Base-by-base conservation (phyloP, 2,113 vertebrate genomes). In the Gasterosteus nipponicus region DNA sequence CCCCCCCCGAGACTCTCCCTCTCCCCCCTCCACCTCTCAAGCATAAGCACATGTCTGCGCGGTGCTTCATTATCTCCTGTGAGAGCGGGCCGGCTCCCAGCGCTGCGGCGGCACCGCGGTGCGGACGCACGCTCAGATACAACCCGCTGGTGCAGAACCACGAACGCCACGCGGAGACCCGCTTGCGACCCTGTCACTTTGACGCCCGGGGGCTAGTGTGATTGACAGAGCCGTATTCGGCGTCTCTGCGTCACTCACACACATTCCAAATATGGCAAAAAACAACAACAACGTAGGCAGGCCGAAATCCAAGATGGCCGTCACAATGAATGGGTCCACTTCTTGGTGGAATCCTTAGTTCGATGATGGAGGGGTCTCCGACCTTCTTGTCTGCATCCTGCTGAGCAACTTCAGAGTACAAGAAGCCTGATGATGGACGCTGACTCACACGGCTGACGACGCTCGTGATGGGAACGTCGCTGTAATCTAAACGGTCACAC, bases 1-100 rank as follows among this genome's bases (percentile, higher is more conserved):
- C 76, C 71, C 51, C 33, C 35, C 35, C 76, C 65, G 76, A 71
- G 65, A 19, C 66, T 59, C 54, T 8, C 15, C 12, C 46, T 14
- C 44, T 16, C 44, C 41, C 41, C 11, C 41, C 41, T 42, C 41
- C 41, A 42, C 41, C 49, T 10, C 53, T 26, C 53, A 7, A 6
- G 22, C 22, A 56, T 26, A 26, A 56, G 35, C 57, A 59, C 57
- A 59, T 59, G 57, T 59, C 29, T 0, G 16, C 57, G 33, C 57
- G 31, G 54, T 59, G 57, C 35, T 59, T 59, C 16, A 19, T 59
- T 59, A 59, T 38, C 8, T 64, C 54, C 38, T 6, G 38, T n/a
- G 39, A 15, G 35, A 58, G 26, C 22, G n/a, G 31, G 12, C 39
- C 58, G 12, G 35, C 39, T 26, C 35, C n/a, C 58, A 38, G 57